Evolutionary conservation across 2,797 vertebrate genomes (phyloP), one percentile per base, ranked within the genome.

Genomic region (Pachyuromys duprasi): DNA sequence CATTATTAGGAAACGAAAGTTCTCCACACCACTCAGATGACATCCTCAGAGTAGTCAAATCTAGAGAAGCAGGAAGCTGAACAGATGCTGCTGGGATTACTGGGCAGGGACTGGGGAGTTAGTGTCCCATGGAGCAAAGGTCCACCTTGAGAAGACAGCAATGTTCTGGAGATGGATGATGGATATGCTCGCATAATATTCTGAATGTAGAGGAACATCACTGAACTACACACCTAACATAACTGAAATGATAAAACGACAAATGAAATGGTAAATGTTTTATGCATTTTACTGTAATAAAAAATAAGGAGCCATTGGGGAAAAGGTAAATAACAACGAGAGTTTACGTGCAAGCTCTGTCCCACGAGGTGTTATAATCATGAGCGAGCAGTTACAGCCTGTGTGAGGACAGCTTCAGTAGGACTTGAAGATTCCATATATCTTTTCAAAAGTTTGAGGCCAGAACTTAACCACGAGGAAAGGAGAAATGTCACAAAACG

Each of bases 401-500:
- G 31, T 72, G 67, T 55, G 60, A 76, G 53, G 39, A 36, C 22
- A 0, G 12, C 57, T 75, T 65, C 24, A 49, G 39, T 53, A 22
- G 74, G 8, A 60, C 36, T 26, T 94, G 62, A 49, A 57, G 62
- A 42, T 2, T 8, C 1, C 36, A 17, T 28, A 42, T 15, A 72
- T 11, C 2, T 74, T 55, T 36, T 69, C 0, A 45, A 12, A 72
- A 63, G 45, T 65, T 31, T 88, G 18, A 15, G 78, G 13, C 55
- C 80, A 28, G 24, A 28, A 76, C n/a, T 90, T 74, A 93, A 93
- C 3, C 31, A 89, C 3, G 62, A 26, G 22, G 7, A 90, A 91
- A 92, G 70, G 12, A 91, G 79, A 39, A 88, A 81, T 79, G 63
- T 7, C 72, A 81, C 28, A 94, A 87, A 83, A 78, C 26, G 82